Conservation (phyloP, 2,113 vertebrate species). For the Panurus biarmicus region DNA sequence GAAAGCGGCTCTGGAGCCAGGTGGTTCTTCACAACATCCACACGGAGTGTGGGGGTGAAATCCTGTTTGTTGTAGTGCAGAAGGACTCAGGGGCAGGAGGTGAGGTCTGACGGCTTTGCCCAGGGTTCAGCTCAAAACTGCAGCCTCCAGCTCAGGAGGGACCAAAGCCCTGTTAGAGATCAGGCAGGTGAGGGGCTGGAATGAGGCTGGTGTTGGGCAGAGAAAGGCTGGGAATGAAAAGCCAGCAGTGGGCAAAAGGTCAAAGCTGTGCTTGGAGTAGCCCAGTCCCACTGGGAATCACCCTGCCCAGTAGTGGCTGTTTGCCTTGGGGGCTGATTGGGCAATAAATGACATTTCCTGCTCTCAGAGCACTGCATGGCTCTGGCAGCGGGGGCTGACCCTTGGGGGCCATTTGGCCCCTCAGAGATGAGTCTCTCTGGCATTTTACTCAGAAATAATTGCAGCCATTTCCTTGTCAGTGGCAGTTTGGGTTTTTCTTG, state of each 20-base stretch:
- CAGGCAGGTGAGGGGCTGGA: not conserved
- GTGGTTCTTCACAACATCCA: not conserved
- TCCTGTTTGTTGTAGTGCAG: not conserved
- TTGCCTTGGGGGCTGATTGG: not conserved
- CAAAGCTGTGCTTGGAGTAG: not conserved
- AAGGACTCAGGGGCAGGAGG: not conserved
- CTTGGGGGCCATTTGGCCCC: not conserved
- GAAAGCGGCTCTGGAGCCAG: not conserved
- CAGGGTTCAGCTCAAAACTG: not conserved
- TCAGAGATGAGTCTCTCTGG: not conserved
- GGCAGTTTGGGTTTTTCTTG: not conserved
- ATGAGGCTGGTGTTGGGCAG: accelerated
- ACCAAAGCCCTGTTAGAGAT: not conserved
- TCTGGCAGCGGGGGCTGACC: not conserved
- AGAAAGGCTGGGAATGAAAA: not conserved
- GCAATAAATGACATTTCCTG: not conserved
- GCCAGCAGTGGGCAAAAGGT: not conserved
- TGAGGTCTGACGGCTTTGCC: not conserved
- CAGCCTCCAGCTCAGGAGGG: accelerated
- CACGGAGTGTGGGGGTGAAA: not conserved
- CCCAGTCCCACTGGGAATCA: not conserved
- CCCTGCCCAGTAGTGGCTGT: not conserved
- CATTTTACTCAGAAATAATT: not conserved
- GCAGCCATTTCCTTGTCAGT: not conserved
- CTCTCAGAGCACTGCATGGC: not conserved